Conservation (phyloP, 2,888 invertebrate species). For the Amiota communis region DNA sequence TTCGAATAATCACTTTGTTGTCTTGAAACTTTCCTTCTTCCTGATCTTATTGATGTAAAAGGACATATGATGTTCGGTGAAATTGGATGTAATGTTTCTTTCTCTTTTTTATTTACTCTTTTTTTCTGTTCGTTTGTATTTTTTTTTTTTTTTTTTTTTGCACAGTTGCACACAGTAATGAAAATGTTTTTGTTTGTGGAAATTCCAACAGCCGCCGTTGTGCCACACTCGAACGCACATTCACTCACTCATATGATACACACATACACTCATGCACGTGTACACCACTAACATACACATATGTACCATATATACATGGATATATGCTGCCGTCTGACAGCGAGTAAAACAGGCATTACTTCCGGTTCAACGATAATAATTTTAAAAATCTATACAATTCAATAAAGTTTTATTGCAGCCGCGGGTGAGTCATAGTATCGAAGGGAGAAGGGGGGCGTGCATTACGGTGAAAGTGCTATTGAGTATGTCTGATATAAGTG, state of each 20-base stretch:
- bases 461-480: no score
- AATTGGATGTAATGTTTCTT: no score
- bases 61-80: no score
- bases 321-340: slow-evolving; percentile 43
- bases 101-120: no score
- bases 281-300: slow-evolving; percentile 35
- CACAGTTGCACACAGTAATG: slow-evolving; percentile 69
- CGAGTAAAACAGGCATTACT: slow-evolving; percentile 55
- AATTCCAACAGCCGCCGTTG: slow-evolving; percentile 58
- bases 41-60: no score
- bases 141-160: slow-evolving; percentile 42
- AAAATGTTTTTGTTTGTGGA: slow-evolving; percentile 69
- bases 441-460: no score
- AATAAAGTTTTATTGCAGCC: slow-evolving; percentile 71
- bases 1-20: no score
- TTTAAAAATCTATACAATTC: slow-evolving; percentile 72
- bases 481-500: slow-evolving; percentile 1
- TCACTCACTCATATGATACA: slow-evolving; percentile 15
- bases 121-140: no score
- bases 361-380: slow-evolving; percentile 70
- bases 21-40: no score
- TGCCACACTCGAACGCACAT: slow-evolving; percentile 54
- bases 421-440: slow-evolving; percentile 32
- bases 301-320: not conserved
- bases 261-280: not conserved